A percentile compares a stretch with the other conserved stretches of the same genome.
These are phyloP conservation scores for Myopa tessellatipennis DNA, from an alignment of 2,888 invertebrate genomes.

Conservation along the genomic window DNA sequence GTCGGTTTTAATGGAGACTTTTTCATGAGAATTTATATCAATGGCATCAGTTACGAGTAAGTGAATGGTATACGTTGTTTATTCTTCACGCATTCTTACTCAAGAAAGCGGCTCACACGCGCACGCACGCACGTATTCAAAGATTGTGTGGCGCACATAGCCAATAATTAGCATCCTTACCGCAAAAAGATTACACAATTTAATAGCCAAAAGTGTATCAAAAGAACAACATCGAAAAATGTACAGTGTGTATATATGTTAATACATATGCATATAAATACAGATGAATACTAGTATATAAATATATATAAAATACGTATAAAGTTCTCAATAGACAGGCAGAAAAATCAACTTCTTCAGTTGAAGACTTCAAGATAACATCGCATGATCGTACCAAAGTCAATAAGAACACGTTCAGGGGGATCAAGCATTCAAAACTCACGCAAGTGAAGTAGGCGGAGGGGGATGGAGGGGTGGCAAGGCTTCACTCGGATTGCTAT, in stretches of 20 bases:
- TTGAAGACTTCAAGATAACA: constrained; percentile 6
- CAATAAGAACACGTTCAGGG: constrained; percentile 41
- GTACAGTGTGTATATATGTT: too few species aligned
- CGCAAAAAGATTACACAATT: constrained; percentile 45
- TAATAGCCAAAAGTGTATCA: constrained; percentile 23
- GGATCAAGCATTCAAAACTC: not conserved
- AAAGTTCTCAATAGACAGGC: constrained; percentile 19
- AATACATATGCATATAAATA: too few species aligned
- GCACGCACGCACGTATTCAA: not conserved
- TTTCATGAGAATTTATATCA: not conserved
- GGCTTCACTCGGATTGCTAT: not conserved
- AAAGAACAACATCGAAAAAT: not conserved
- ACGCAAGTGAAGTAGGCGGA: too few species aligned
- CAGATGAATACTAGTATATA: too few species aligned
- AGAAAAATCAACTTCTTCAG: constrained; percentile 10
- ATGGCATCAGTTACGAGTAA: not conserved
- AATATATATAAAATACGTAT: not conserved
- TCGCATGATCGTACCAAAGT: constrained; percentile 45
- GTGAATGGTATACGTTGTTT: too few species aligned
- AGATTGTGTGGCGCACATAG: constrained; percentile 42
- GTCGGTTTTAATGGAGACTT: not conserved
- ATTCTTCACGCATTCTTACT: too few species aligned
- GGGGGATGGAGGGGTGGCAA: not conserved
- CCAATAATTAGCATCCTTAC: constrained; percentile 48
- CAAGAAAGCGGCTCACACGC: not conserved